Percentiles rank a stretch among this genome's conserved stretches.
phyloP scores from a whole-genome alignment of 2,888 invertebrate species.

The Stegana nigrithorax region DNA sequence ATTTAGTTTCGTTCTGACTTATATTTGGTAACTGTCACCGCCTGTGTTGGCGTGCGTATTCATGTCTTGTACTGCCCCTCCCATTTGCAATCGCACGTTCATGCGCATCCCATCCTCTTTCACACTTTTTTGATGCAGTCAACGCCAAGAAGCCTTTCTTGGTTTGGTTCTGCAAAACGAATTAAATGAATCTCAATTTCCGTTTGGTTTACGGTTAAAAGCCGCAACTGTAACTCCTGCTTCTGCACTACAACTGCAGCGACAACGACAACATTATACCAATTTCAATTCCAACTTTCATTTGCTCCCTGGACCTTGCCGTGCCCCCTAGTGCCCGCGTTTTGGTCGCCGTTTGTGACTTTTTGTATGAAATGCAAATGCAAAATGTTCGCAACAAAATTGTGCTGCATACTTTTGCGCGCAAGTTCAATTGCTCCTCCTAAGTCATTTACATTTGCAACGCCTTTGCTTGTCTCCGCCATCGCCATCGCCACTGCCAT shows the following conservation, averaged over 20 bases:
- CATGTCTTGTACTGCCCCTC: no score
- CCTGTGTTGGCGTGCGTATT: slow-evolving; percentile 12
- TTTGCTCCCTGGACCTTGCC: slow-evolving; percentile 28
- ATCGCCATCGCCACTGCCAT: not conserved
- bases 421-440: not conserved
- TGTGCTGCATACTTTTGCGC: not conserved
- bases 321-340: not conserved
- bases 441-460: not conserved
- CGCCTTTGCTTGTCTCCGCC: no score
- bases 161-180: slow-evolving; percentile 42
- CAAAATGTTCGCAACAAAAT: slow-evolving; percentile 8
- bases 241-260: slow-evolving; percentile 10
- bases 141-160: slow-evolving; percentile 17
- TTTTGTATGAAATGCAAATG: slow-evolving; percentile 10
- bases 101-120: not conserved
- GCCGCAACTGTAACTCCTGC: slow-evolving; percentile 39
- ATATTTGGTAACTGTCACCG: slow-evolving; percentile 34
- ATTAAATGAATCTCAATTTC: slow-evolving; percentile 63
- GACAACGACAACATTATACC: not conserved
- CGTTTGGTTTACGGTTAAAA: slow-evolving; percentile 60
- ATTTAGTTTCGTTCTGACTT: not conserved
- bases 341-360: not conserved
- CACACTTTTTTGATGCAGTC: not conserved
- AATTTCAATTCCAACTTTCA: slow-evolving; percentile 4
- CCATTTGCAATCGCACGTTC: not conserved